These are phyloP conservation scores for Timema podura DNA, from an alignment of 2,888 invertebrate species.

Conservation along the genomic window DNA sequence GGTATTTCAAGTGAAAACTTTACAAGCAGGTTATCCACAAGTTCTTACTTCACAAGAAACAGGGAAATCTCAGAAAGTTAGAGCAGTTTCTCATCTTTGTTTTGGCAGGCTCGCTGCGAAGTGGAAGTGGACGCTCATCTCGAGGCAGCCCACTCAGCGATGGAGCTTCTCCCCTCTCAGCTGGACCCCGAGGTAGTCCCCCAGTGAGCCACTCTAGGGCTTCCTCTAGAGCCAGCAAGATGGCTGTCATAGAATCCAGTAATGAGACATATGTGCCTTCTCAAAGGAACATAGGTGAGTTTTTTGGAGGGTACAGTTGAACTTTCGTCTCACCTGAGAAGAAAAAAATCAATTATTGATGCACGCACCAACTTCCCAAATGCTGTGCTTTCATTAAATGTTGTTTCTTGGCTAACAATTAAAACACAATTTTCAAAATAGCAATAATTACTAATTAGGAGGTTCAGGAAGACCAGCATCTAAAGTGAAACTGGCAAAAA, in stretches of 20 bases:
- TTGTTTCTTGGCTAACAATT: too few relatives aligned
- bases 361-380: too few relatives aligned
- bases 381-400: too few relatives aligned
- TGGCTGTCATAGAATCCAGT: conserved; percentile 19
- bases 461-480: too few relatives aligned
- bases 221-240: conserved; percentile 17
- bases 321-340: neutral
- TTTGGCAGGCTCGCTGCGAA: conserved; percentile 43
- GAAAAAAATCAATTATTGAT: neutral
- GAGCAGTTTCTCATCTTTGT: too few relatives aligned
- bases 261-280: conserved; percentile 15
- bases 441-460: too few relatives aligned
- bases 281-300: conserved; percentile 5
- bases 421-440: too few relatives aligned
- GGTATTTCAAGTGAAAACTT: too few relatives aligned
- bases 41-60: too few relatives aligned
- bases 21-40: too few relatives aligned
- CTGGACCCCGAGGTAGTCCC: conserved; percentile 17
- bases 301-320: neutral
- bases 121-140: conserved; percentile 55
- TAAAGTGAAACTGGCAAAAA: too few relatives aligned
- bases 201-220: neutral
- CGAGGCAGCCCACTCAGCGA: conserved; percentile 40
- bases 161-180: conserved; percentile 18
- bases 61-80: too few relatives aligned